Percentiles rank a stretch among this genome's conserved stretches.
Conservation (phyloP, 64 coral and sea anemone genomes). For the Montipora sp. region DNA sequence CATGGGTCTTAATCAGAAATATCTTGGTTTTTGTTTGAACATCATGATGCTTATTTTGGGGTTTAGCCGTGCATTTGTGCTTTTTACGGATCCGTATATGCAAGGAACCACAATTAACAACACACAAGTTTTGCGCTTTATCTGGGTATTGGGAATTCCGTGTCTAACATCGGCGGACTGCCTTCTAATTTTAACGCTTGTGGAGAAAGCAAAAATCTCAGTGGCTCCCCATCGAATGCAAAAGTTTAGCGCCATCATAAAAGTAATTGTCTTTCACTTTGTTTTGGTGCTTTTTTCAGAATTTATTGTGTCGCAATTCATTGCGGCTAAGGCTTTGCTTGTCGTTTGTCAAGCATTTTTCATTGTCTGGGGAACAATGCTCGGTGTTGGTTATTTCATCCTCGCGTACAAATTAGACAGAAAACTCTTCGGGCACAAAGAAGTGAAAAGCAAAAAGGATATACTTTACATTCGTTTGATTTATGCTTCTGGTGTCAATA, state of each 20-base stretch:
- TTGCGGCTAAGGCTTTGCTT: conserved; percentile 5
- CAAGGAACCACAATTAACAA: conserved; percentile 54
- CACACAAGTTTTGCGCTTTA: not conserved
- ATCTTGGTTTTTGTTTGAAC: conserved; percentile 23
- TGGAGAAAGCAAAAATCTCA: conserved; percentile 21
- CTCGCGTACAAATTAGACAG: conserved; percentile 16
- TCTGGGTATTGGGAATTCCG: conserved; percentile 51
- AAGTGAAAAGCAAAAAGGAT: conserved; percentile 12
- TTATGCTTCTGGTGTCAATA: conserved; percentile 21
- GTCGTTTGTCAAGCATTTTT: conserved; percentile 14
- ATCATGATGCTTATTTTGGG: conserved; percentile 48
- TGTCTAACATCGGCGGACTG: conserved; percentile 35
- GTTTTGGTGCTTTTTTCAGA: conserved; percentile 10
- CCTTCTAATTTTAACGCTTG: conserved; percentile 45
- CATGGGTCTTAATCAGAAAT: not conserved
- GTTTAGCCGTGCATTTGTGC: conserved; percentile 49
- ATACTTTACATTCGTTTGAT: not conserved
- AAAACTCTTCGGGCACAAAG: conserved; percentile 24
- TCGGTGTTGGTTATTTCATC: conserved; percentile 8
- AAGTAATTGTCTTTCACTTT: conserved; percentile 47
- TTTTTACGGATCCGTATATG: conserved; percentile 66
- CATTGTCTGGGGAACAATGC: conserved; percentile 29
- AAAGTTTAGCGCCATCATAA: conserved; percentile 1
- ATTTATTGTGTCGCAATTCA: conserved; percentile 27
- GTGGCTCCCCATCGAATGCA: conserved; percentile 3